Conservation (phyloP, 2,113 vertebrate genomes). For the Pseudois nayaur region DNA sequence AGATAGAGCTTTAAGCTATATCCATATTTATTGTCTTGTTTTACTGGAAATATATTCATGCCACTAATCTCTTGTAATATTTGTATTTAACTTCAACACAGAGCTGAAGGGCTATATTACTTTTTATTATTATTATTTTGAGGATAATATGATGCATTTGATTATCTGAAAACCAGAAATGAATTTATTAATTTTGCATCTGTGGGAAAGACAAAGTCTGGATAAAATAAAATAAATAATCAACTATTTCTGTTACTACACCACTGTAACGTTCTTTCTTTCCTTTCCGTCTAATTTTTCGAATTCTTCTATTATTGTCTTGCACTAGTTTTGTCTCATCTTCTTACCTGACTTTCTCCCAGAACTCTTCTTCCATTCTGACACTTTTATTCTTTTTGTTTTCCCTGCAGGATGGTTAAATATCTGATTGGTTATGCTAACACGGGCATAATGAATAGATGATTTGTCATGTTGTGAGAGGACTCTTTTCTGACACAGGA, state of each 20-base stretch:
- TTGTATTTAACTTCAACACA: neutral
- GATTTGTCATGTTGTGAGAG: neutral
- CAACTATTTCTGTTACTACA: neutral
- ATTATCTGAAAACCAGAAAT: neutral
- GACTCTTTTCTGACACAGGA: neutral
- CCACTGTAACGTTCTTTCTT: neutral
- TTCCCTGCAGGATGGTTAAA: neutral
- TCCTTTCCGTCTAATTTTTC: neutral
- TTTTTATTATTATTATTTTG: neutral
- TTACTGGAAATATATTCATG: neutral
- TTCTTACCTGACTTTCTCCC: neutral
- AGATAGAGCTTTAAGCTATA: slow-evolving; percentile 14
- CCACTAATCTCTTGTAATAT: neutral
- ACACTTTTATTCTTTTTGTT: neutral
- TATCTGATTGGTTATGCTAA: neutral
- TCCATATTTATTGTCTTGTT: neutral
- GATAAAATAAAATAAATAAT: neutral
- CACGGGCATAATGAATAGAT: neutral
- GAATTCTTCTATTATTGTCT: neutral
- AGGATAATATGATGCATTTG: neutral
- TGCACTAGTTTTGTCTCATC: neutral
- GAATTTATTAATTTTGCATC: neutral
- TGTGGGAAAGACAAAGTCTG: neutral
- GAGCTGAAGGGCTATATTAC: neutral
- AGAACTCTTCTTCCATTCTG: neutral